Conservation (phyloP, 1,140 invertebrate genomes). For the Tetramorium parvispinum region DNA sequence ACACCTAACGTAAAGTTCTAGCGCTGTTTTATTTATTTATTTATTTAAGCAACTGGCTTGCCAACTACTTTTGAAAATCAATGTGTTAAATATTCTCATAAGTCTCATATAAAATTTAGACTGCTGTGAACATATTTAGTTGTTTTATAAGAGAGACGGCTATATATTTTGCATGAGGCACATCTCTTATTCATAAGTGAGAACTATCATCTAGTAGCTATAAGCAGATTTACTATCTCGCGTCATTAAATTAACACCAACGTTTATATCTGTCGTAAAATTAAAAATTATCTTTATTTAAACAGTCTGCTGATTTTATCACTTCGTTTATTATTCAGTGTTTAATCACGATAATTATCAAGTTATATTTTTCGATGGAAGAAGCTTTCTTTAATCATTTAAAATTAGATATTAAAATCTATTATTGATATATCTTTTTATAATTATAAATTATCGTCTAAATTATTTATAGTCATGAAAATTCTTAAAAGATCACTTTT, state of each 20-base stretch:
- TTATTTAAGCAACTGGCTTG: not conserved
- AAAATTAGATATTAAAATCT: not conserved
- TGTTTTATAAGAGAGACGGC: conserved; percentile 23
- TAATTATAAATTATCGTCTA: no score
- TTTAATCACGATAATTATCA: not conserved
- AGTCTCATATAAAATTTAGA: not conserved
- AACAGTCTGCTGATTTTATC: not conserved
- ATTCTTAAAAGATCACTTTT: no score
- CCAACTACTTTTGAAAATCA: not conserved
- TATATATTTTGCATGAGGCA: conserved; percentile 42
- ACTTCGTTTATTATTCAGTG: not conserved
- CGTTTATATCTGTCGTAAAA: conserved; percentile 8
- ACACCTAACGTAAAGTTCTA: no score
- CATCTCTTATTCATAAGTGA: conserved; percentile 68
- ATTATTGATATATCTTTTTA: not conserved
- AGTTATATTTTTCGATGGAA: not conserved
- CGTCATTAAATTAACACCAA: conserved; percentile 30
- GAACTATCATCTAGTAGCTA: conserved; percentile 27
- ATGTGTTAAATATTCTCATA: not conserved
- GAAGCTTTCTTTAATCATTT: not conserved
- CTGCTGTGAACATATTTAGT: not conserved
- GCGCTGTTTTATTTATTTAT: no score
- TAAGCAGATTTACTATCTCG: conserved; percentile 46
- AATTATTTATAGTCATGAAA: not conserved
- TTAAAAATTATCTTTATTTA: not conserved